Conservation (phyloP, 2,888 invertebrate genomes). For the Brachylomia viminalis region DNA sequence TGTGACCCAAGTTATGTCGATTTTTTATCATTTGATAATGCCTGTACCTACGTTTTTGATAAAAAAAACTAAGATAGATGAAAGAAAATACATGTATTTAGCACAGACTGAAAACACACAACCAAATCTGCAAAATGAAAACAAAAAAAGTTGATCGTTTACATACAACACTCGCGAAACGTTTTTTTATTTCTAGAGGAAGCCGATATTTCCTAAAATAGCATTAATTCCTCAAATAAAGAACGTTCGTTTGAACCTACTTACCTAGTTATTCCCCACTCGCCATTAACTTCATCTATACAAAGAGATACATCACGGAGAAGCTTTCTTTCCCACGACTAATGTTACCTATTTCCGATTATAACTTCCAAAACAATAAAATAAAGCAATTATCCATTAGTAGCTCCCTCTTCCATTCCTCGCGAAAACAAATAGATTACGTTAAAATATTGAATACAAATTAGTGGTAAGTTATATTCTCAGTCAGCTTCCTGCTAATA, state of each 20-base stretch:
- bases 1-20: not conserved
- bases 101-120: not conserved
- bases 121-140: not conserved
- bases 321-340: not conserved
- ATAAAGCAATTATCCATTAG: conserved; percentile 20
- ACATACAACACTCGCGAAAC: not conserved
- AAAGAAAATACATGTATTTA: not conserved
- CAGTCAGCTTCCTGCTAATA: conserved; percentile 59
- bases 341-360: conserved; percentile 4
- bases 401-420: not conserved
- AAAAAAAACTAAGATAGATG: not conserved
- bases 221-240: not conserved
- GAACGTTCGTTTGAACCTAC: not conserved
- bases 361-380: conserved; percentile 23
- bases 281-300: not conserved
- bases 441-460: conserved; percentile 52
- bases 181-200: no score
- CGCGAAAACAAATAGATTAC: conserved; percentile 43
- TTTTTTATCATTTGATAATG: not conserved
- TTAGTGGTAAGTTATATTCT: conserved; percentile 42
- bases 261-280: not conserved
- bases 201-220: no score
- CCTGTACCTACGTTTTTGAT: not conserved
- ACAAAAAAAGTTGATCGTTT: not conserved
- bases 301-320: not conserved